phyloP scores from a whole-genome alignment of 1,140 invertebrate species.

The Centruroides sculpturatus region DNA sequence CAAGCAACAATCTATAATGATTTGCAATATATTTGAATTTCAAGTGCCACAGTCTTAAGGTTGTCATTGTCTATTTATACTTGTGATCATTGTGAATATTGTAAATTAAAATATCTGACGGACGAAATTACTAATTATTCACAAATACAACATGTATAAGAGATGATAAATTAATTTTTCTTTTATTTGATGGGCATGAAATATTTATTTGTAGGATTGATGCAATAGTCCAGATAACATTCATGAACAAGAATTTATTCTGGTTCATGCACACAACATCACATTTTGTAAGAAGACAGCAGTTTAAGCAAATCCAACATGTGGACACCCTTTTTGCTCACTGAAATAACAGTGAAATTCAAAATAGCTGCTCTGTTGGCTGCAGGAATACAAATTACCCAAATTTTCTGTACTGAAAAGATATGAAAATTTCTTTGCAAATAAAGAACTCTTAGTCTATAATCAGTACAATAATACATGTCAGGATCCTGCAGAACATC shows the following conservation, averaged over 20 bases:
- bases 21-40: too few relatives aligned
- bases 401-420: background rate
- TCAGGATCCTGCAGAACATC: too few relatives aligned
- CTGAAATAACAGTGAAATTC: conserved; percentile 6
- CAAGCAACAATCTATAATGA: too few relatives aligned
- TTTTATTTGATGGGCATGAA: too few relatives aligned
- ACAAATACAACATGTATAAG: too few relatives aligned
- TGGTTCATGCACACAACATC: conserved; percentile 15
- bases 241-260: conserved; percentile 15
- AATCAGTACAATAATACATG: conserved; percentile 2
- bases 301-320: conserved; percentile 11
- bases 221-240: conserved; percentile 1
- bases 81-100: too few relatives aligned
- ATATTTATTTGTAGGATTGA: too few relatives aligned
- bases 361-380: conserved; percentile 10
- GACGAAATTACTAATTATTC: too few relatives aligned
- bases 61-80: too few relatives aligned
- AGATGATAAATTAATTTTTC: too few relatives aligned
- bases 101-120: too few relatives aligned
- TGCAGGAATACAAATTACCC: conserved; percentile 3
- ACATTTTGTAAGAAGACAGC: conserved; percentile 12
- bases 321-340: conserved; percentile 10
- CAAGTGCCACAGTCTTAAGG: too few relatives aligned
- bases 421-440: conserved; percentile 3
- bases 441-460: conserved; percentile 8